Conservation (phyloP, 1,140 invertebrate species). For the Phthorimaea operculella region DNA sequence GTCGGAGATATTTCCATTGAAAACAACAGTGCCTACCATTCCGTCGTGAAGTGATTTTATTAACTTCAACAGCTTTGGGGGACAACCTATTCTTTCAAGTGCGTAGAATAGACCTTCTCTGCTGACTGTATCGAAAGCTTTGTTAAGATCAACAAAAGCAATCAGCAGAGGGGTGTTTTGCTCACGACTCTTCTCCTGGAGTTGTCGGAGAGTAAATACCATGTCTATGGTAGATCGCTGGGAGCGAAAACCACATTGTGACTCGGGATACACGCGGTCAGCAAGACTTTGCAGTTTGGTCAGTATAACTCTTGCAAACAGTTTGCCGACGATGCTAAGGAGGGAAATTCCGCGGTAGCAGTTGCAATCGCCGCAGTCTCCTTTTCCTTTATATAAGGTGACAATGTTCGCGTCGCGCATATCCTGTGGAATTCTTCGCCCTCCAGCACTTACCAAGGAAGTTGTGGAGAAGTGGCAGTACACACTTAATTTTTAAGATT, state of each 20-base stretch:
- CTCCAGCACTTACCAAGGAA: not conserved
- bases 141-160: not conserved
- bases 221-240: constrained; percentile 13
- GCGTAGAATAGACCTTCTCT: not conserved
- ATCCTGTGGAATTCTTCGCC: not conserved
- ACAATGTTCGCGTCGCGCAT: not conserved
- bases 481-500: not conserved
- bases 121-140: not conserved
- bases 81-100: not conserved
- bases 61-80: not conserved
- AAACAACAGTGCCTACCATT: too few species aligned
- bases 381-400: not conserved
- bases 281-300: not conserved
- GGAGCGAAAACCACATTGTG: constrained; percentile 4
- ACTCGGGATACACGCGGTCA: constrained; percentile 2
- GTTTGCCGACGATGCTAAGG: constrained; percentile 1
- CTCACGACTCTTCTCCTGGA: constrained; percentile 17
- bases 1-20: too few species aligned
- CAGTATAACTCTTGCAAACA: constrained; percentile 2
- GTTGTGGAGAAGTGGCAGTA: not conserved
- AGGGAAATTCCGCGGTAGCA: not conserved
- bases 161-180: constrained; percentile 4
- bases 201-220: constrained; percentile 13
- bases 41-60: not conserved
- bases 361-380: not conserved